Evolutionary conservation across 2,113 vertebrate species (phyloP), one percentile per base, ranked within the genome.

Genomic region (Anguilla japonica): DNA sequence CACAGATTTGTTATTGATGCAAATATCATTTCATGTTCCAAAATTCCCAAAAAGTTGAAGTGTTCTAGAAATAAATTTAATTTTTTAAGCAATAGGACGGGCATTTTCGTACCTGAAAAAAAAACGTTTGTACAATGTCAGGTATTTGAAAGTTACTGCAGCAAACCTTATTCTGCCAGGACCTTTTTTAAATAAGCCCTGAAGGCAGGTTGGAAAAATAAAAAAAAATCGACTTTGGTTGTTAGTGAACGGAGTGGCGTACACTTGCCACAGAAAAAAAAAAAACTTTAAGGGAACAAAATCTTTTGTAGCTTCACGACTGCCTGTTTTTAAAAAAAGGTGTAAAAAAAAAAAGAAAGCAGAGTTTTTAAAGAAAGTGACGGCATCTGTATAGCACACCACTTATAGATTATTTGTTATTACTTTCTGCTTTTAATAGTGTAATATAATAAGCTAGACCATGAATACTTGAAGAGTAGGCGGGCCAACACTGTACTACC

Each of bases 381-480:
- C 71, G 34, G 71, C 71, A 75, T 2, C 94, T 91, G 95, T 95
- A 93, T 94, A 92, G 91, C 92, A 93, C 96, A 96, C 95, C 95
- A 95, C 94, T 91, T 96, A 91, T 95, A 95, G 94, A 94, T 95
- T 18, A 93, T 93, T 91, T 94, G 93, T 94, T 92, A 89, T 91
- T 86, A 60, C 53, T 41, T 40, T 83, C 57, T 86, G 88, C 79
- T 75, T 91, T 89, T 90, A 93, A 93, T 96, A 56, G 80, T 83
- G 40, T 85, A 80, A 83, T 83, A 85, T 84, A 83, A 89, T 96
- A 96, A 96, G 95, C 95, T 97, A 96, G 94, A 94, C 89, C 89
- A 91, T 95, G 94, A 95, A 96, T 96, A 96, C 96, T 96, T 96
- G 96, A 96, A 96, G 94, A 94, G 87, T 95, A 96, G 95, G 94